Conservation (phyloP, 2,797 vertebrate genomes). For the Heterohyrax brucei region DNA sequence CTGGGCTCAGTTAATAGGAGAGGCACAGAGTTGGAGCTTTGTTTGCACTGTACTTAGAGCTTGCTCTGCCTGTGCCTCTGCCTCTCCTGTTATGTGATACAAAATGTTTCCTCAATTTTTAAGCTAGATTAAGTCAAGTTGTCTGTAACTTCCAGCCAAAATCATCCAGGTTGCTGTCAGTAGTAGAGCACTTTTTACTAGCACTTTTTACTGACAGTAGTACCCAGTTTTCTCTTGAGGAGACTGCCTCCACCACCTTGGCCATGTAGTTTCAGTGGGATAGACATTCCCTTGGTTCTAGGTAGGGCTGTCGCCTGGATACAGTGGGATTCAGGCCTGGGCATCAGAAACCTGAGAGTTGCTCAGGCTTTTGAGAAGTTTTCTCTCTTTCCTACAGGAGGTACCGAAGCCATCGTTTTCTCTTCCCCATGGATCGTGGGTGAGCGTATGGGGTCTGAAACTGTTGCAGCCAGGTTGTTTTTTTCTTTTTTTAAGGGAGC, state of each 20-base stretch:
- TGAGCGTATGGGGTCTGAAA: neutral
- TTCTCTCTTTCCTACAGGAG: neutral
- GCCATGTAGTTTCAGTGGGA: neutral
- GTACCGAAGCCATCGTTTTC: neutral
- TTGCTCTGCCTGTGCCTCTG: neutral
- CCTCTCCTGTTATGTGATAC: neutral
- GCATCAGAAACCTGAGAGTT: neutral
- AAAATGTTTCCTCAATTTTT: neutral
- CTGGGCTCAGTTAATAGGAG: neutral
- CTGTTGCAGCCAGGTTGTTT: neutral
- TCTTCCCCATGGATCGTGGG: neutral
- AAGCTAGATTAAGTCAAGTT: neutral
- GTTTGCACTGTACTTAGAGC: neutral
- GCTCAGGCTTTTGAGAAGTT: neutral
- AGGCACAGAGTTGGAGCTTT: neutral
- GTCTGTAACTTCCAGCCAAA: neutral
- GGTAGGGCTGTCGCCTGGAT: no score
- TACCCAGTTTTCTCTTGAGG: neutral
- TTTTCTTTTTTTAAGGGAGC: neutral
- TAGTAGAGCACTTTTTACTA: no score
- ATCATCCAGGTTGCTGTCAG: neutral
- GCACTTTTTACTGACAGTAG: neutral
- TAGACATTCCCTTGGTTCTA: neutral
- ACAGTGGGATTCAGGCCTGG: neutral
- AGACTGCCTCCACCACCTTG: neutral